Conservation (phyloP, 2,113 vertebrate species). For the Ancistrus triradiatus region DNA sequence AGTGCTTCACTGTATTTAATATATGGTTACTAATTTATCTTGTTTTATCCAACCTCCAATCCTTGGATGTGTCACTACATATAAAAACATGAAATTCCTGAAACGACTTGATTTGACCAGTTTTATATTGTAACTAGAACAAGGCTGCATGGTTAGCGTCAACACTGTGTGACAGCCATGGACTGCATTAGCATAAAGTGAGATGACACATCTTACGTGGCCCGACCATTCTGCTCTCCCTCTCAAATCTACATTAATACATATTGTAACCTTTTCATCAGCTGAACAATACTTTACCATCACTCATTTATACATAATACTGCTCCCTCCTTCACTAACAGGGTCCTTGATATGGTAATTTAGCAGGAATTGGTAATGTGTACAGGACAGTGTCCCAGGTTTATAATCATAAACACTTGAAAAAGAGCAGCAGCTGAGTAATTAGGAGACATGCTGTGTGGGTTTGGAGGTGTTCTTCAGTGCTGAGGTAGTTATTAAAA, state of each 20-base stretch:
- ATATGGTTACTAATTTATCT: too few relatives aligned
- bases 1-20: too few relatives aligned
- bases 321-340: conserved; percentile 1
- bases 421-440: conserved; percentile 7
- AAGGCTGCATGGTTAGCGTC: not conserved
- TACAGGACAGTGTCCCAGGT: conserved; percentile 14
- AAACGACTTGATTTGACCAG: not conserved
- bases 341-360: conserved; percentile 32
- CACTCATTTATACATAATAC: conserved; percentile 1
- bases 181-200: not conserved
- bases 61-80: too few relatives aligned
- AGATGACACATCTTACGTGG: too few relatives aligned
- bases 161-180: not conserved
- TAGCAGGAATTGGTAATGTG: conserved; percentile 19
- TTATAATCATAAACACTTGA: conserved; percentile 25
- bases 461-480: conserved; percentile 2
- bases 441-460: conserved; percentile 19
- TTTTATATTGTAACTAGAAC: not conserved
- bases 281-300: conserved; percentile 17
- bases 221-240: not conserved
- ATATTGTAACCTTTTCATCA: conserved; percentile 13
- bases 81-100: too few relatives aligned
- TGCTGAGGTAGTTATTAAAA: not conserved
- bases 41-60: too few relatives aligned
- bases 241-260: conserved; percentile 2